phyloP scores from a whole-genome alignment of 2,797 vertebrate species.

The Neoniphon sammara region DNA sequence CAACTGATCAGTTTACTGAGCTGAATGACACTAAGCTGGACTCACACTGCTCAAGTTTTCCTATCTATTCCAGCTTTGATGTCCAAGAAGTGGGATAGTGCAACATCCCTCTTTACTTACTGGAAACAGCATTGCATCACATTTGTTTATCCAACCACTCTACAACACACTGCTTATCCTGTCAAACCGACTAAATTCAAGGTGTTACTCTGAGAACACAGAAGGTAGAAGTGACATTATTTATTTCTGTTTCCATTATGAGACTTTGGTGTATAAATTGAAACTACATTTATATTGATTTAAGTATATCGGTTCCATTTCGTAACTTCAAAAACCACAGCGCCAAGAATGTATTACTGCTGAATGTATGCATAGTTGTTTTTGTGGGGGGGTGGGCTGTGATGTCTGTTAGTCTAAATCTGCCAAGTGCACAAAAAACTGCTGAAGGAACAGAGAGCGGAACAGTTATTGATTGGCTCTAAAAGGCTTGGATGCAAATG shows the following conservation, averaged over 20 bases:
- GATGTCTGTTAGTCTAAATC: conserved; percentile 7
- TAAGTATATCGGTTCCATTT: neutral
- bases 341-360: neutral
- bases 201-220: neutral
- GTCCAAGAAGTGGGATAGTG: neutral
- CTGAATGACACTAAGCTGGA: no score
- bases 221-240: neutral
- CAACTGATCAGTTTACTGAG: no score
- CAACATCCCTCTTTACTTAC: neutral
- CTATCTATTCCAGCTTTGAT: neutral
- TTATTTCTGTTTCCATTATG: no score
- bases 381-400: conserved; percentile 6
- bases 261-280: no score
- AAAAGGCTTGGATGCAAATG: neutral
- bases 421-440: conserved; percentile 4
- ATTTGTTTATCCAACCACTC: neutral
- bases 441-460: neutral
- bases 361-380: conserved; percentile 16
- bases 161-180: no score
- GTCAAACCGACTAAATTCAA: neutral
- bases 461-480: conserved; percentile 18
- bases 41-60: no score
- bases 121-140: neutral
- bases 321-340: neutral
- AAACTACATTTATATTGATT: neutral